These are phyloP conservation scores for Phrixothrix hirtus DNA, from an alignment of 2,888 invertebrate species.

Conservation along the genomic window DNA sequence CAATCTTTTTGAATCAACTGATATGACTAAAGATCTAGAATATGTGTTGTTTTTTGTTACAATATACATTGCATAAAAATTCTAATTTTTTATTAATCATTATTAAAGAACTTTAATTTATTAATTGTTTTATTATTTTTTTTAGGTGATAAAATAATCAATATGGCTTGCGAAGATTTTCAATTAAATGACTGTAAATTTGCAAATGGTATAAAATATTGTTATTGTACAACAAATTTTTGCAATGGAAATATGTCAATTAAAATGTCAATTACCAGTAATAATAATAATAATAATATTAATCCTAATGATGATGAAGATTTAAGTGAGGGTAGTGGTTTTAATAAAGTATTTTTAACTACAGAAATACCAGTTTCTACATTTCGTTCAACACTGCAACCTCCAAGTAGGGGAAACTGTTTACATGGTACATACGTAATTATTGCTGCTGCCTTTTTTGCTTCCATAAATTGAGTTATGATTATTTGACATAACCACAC, in stretches of 20 bases:
- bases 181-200: slow-evolving; percentile 46
- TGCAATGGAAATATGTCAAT: slow-evolving; percentile 42
- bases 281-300: not conserved
- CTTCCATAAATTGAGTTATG: no score
- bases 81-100: not conserved
- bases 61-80: no score
- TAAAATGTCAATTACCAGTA: slow-evolving; percentile 13
- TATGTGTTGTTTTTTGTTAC: no score
- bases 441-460: slow-evolving; percentile 11
- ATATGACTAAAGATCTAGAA: no score
- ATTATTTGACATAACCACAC: slow-evolving; percentile 10
- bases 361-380: slow-evolving; percentile 7
- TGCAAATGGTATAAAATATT: slow-evolving; percentile 49
- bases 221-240: slow-evolving; percentile 49
- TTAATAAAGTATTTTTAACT: slow-evolving; percentile 6
- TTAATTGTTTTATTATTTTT: slow-evolving; percentile 3
- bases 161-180: slow-evolving; percentile 41
- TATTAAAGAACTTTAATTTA: not conserved
- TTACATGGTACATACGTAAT: slow-evolving; percentile 20
- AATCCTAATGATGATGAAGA: slow-evolving; percentile 24
- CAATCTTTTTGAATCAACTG: no score
- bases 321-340: slow-evolving; percentile 24
- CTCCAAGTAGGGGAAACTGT: slow-evolving; percentile 14
- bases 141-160: slow-evolving; percentile 29
- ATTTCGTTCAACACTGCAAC: slow-evolving; percentile 3